phyloP scores from a whole-genome alignment of 2,888 invertebrate genomes.

The Torymus tubicola region DNA sequence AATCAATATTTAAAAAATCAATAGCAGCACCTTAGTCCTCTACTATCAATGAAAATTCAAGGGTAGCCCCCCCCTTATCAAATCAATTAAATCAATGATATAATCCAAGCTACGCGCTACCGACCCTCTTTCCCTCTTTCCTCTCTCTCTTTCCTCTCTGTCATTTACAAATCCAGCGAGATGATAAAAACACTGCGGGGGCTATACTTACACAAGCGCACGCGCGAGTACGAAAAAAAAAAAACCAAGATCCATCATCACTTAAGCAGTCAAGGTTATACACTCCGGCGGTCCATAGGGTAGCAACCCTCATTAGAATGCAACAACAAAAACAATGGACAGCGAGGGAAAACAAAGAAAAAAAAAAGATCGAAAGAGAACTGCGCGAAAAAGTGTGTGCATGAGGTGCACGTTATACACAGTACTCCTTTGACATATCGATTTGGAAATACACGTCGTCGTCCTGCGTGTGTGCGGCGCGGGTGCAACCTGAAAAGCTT shows the following conservation, averaged over 20 bases:
- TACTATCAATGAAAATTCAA: slow-evolving; percentile 43
- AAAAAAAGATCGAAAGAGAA: slow-evolving; percentile 4
- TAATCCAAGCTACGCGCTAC: background rate
- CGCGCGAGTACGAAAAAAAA: too few species aligned
- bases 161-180: slow-evolving; percentile 10
- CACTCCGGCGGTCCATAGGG: too few species aligned
- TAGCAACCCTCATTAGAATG: too few species aligned
- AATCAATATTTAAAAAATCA: slow-evolving; percentile 53
- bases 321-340: background rate
- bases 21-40: slow-evolving; percentile 23
- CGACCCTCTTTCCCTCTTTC: background rate
- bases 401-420: background rate
- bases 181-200: too few species aligned
- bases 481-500: slow-evolving; percentile 43
- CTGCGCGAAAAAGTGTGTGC: background rate
- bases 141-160: background rate
- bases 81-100: slow-evolving; percentile 9
- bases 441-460: slow-evolving; percentile 46
- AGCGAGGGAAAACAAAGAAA: slow-evolving; percentile 4
- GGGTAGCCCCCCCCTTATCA: background rate
- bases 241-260: too few species aligned
- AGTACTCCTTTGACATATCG: slow-evolving; percentile 59
- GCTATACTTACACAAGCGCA: too few species aligned
- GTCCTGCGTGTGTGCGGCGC: slow-evolving; percentile 41
- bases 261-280: too few species aligned